Evolutionary conservation across 1,140 invertebrate genomes (phyloP).

Genomic region (Trichomalopsis sarcophagae): DNA sequence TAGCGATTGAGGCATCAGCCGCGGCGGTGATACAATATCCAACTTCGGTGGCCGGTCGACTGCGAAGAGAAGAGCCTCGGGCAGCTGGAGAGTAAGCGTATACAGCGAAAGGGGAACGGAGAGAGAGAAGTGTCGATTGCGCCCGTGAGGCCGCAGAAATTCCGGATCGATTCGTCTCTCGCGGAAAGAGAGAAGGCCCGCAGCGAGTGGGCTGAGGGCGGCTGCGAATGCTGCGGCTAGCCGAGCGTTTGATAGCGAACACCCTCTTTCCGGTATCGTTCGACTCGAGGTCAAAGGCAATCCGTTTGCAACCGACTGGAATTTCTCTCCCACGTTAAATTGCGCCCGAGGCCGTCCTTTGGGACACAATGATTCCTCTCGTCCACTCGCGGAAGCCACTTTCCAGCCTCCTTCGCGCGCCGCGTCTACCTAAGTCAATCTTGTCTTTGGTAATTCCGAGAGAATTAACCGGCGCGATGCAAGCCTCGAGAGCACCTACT

Average conservation of each 20-base stretch:
- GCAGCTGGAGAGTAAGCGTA: background rate
- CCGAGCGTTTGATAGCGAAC: constrained; percentile 67
- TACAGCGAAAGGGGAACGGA: constrained; percentile 24
- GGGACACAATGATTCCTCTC: constrained; percentile 45
- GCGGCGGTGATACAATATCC: constrained; percentile 16
- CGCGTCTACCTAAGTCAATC: constrained; percentile 43
- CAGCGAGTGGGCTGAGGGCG: background rate
- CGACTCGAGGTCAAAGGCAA: constrained; percentile 60
- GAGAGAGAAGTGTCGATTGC: constrained; percentile 57
- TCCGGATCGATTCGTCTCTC: constrained; percentile 67
- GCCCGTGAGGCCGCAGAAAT: constrained; percentile 64
- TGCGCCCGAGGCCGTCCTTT: constrained; percentile 36
- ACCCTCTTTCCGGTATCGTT: constrained; percentile 59
- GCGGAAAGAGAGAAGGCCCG: background rate
- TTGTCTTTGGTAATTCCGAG: constrained; percentile 36
- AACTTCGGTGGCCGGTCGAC: constrained; percentile 42
- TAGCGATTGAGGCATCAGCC: constrained; percentile 34
- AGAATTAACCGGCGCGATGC: background rate
- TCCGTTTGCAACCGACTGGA: constrained; percentile 59
- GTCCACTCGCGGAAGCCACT: constrained; percentile 14
- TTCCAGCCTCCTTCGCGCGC: constrained; percentile 9
- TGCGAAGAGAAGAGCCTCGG: constrained; percentile 39
- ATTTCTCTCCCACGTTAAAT: constrained; percentile 56
- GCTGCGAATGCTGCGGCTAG: constrained; percentile 61
- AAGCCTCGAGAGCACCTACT: background rate